These are phyloP conservation scores for Thelaira solivaga DNA, from an alignment of 2,888 invertebrate species.

Conservation along the genomic window DNA sequence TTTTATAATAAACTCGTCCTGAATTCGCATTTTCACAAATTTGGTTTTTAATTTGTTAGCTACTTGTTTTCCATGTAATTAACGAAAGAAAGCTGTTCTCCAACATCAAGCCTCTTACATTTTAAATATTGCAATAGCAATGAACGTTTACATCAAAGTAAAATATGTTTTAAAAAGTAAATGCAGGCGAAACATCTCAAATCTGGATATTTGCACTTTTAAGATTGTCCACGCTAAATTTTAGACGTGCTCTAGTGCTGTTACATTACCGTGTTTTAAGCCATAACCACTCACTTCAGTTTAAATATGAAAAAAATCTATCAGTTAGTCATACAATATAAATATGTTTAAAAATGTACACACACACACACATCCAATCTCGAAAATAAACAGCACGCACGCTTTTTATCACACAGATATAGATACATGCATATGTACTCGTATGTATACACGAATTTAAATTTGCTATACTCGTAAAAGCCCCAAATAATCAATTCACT, in stretches of 20 bases:
- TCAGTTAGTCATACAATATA: constrained; percentile 38
- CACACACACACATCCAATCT: neutral
- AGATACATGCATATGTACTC: neutral
- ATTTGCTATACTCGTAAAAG: constrained; percentile 16
- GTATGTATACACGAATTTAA: neutral
- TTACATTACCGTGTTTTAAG: constrained; percentile 58
- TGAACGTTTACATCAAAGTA: no score
- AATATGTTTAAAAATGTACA: no score
- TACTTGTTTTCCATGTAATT: no score
- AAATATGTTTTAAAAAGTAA: neutral
- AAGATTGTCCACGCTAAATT: constrained; percentile 17
- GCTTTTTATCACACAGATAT: neutral
- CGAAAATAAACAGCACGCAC: constrained; percentile 29
- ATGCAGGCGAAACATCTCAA: no score
- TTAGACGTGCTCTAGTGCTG: constrained; percentile 45
- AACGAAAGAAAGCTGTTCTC: no score
- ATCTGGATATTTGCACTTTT: no score
- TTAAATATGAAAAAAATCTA: constrained; percentile 36
- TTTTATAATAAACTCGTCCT: no score
- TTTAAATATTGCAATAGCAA: no score
- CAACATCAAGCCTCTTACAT: no score
- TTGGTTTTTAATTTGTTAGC: no score
- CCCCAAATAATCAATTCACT: constrained; percentile 41
- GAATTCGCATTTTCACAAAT: no score
- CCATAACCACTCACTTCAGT: constrained; percentile 44